phyloP scores from a whole-genome alignment of 2,113 vertebrate genomes.

The Xiphorhynchus elegans region DNA sequence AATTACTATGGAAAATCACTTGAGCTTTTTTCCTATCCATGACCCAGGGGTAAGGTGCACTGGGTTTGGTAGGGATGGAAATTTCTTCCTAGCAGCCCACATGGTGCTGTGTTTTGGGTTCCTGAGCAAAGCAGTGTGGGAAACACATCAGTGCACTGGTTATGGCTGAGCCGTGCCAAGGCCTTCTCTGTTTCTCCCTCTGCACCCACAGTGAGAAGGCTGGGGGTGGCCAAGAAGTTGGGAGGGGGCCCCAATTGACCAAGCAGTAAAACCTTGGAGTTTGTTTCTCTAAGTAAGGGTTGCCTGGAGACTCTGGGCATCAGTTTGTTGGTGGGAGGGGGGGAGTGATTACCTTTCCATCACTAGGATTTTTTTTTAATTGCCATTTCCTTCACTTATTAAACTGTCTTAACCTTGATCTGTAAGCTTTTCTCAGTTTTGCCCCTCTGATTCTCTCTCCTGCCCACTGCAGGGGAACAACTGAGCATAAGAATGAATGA shows the following conservation, averaged over 20 bases:
- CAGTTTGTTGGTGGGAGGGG: accelerated
- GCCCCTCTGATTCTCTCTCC: background rate
- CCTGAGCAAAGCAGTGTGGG: background rate
- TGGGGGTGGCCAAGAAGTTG: background rate
- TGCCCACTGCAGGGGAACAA: accelerated
- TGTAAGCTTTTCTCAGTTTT: background rate
- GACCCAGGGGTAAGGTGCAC: background rate
- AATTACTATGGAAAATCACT: background rate
- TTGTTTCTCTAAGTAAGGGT: background rate
- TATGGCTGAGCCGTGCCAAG: background rate
- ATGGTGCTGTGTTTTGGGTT: background rate
- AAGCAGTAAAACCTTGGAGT: background rate
- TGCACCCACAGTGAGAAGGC: accelerated
- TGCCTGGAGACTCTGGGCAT: background rate
- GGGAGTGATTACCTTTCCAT: background rate
- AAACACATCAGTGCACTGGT: background rate
- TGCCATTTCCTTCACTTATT: background rate
- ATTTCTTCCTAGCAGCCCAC: background rate
- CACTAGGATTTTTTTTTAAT: background rate
- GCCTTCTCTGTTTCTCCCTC: background rate
- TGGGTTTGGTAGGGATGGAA: background rate
- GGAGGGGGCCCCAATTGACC: background rate
- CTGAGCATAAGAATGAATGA: background rate
- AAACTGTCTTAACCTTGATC: background rate
- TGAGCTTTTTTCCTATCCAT: background rate